A percentile compares a stretch with the other conserved stretches of the same genome.
Evolutionary conservation across 2,113 vertebrate genomes (phyloP).

Genomic region (Scomber colias): DNA sequence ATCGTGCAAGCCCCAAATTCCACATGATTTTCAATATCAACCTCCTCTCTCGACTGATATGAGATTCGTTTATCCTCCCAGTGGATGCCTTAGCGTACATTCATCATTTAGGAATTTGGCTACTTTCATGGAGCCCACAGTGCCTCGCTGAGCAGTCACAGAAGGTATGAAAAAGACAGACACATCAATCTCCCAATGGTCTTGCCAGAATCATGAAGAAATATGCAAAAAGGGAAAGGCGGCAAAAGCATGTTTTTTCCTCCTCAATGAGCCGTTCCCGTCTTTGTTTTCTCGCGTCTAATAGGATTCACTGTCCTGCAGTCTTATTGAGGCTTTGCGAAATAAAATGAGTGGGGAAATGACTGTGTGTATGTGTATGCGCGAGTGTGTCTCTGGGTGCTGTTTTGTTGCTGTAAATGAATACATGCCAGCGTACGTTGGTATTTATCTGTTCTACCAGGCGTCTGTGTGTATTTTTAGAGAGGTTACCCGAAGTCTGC

Average conservation of each 20-base stretch:
- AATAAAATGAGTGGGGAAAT: conserved; percentile 37
- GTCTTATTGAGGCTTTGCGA: conserved; percentile 50
- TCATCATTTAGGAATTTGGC: conserved; percentile 79
- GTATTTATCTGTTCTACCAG: conserved; percentile 38
- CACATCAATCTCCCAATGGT: conserved; percentile 76
- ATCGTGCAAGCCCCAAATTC: conserved; percentile 71
- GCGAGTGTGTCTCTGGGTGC: neutral
- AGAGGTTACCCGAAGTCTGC: conserved; percentile 16
- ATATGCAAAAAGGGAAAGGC: conserved; percentile 56
- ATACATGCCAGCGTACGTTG: conserved; percentile 1
- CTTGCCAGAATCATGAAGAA: conserved; percentile 67
- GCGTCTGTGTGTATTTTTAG: conserved; percentile 51
- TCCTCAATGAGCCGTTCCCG: conserved; percentile 61
- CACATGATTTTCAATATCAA: conserved; percentile 80
- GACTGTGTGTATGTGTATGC: conserved; percentile 20
- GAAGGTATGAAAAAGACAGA: conserved; percentile 76
- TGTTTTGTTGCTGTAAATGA: conserved; percentile 28
- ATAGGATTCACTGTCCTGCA: conserved; percentile 61
- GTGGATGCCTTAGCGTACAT: conserved; percentile 67
- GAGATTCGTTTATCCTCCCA: conserved; percentile 70
- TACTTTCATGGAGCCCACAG: conserved; percentile 56
- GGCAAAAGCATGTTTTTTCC: conserved; percentile 44
- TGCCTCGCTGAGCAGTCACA: conserved; percentile 74
- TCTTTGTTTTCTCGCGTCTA: conserved; percentile 72
- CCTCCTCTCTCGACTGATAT: conserved; percentile 67